Evolutionary conservation across 2,888 invertebrate species (phyloP).

Genomic region (Leptopilina myrica): DNA sequence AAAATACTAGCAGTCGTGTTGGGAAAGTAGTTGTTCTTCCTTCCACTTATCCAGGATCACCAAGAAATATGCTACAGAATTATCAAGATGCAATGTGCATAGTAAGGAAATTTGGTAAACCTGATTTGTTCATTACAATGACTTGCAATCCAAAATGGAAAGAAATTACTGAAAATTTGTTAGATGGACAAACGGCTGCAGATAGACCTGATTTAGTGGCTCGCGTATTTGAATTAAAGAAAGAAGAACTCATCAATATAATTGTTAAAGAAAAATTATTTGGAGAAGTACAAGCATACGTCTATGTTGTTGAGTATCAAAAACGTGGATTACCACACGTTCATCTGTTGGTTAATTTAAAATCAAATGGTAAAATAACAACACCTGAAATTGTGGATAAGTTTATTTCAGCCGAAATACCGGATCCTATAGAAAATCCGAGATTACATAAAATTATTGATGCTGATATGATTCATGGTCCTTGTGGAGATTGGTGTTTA

Average conservation of each 20-base stretch:
- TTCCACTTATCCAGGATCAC: too few relatives aligned
- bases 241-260: neutral
- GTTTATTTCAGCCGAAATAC: constrained; percentile 58
- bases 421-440: constrained; percentile 42
- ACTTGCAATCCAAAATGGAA: constrained; percentile 5
- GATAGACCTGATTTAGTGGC: constrained; percentile 10
- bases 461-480: constrained; percentile 54
- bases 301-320: constrained; percentile 5
- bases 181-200: neutral
- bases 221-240: neutral
- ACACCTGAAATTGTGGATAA: constrained; percentile 48
- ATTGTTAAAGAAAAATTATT: constrained; percentile 37
- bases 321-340: constrained; percentile 7
- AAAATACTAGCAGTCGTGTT: constrained; percentile 27
- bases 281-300: constrained; percentile 2
- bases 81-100: too few relatives aligned
- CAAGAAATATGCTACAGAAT: too few relatives aligned
- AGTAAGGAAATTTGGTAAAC: too few relatives aligned
- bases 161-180: neutral
- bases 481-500: constrained; percentile 64
- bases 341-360: constrained; percentile 2
- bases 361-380: constrained; percentile 28
- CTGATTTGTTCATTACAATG: neutral
- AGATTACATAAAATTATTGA: constrained; percentile 6
- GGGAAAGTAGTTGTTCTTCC: neutral